Conservation (phyloP, 2,888 invertebrate genomes). For the Copidosoma aretas region DNA sequence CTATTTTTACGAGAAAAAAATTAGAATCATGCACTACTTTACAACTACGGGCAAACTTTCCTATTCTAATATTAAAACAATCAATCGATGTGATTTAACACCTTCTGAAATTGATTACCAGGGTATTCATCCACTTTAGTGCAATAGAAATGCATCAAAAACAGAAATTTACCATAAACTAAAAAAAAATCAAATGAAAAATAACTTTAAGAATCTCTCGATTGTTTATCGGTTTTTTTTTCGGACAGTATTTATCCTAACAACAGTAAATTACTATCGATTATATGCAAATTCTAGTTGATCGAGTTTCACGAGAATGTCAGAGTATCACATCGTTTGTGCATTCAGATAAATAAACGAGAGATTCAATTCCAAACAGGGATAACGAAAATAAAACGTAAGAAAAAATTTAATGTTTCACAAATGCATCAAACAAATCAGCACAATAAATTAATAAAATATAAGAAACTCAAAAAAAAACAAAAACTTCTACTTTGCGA, state of each 20-base stretch:
- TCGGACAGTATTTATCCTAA: too few species aligned
- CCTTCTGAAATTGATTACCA: slow-evolving; percentile 32
- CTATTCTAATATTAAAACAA: background rate
- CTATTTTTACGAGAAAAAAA: background rate
- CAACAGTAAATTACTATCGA: too few species aligned
- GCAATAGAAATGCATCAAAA: slow-evolving; percentile 10
- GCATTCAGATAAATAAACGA: background rate
- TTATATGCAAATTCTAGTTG: too few species aligned
- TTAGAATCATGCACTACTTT: slow-evolving; percentile 1
- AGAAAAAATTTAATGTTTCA: slow-evolving; percentile 54
- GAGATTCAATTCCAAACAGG: slow-evolving; percentile 18
- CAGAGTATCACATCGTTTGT: background rate
- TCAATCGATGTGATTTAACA: slow-evolving; percentile 4
- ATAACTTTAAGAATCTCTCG: slow-evolving; percentile 20
- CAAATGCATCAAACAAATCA: slow-evolving; percentile 44
- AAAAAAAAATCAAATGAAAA: slow-evolving; percentile 32
- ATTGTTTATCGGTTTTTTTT: slow-evolving; percentile 6
- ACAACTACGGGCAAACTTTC: background rate
- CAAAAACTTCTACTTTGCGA: slow-evolving; percentile 42
- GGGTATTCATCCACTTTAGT: slow-evolving; percentile 37
- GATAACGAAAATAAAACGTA: slow-evolving; percentile 52
- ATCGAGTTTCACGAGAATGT: too few species aligned
- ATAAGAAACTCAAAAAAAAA: slow-evolving; percentile 42
- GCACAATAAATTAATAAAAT: slow-evolving; percentile 50
- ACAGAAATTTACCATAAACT: slow-evolving; percentile 25